A percentile compares a stretch with the other conserved stretches of the same genome.
Evolutionary conservation across 2,888 invertebrate species (phyloP).

Genomic region (Tachina grossa): DNA sequence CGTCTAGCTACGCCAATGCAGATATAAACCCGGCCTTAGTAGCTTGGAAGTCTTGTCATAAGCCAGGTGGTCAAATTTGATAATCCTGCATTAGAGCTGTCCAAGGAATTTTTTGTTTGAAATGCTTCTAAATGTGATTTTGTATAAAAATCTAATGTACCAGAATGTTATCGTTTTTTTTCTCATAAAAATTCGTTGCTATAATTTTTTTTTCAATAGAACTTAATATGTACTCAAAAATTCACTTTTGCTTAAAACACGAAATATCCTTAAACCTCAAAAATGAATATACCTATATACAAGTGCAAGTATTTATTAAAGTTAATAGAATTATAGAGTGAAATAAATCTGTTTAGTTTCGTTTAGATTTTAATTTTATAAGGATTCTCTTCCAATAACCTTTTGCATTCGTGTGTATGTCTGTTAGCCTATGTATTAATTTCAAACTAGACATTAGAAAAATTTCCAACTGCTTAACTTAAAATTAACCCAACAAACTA

Average conservation of each 20-base stretch:
- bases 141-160: too few species aligned
- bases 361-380: constrained; percentile 41
- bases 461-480: constrained; percentile 45
- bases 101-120: too few species aligned
- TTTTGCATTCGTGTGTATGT: constrained; percentile 29
- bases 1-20: too few species aligned
- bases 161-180: too few species aligned
- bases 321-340: constrained; percentile 3
- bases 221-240: too few species aligned
- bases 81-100: too few species aligned
- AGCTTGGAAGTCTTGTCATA: too few species aligned
- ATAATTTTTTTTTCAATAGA: too few species aligned
- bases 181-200: too few species aligned
- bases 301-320: background rate
- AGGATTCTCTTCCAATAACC: constrained; percentile 58
- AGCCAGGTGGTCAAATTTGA: too few species aligned
- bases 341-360: constrained; percentile 40
- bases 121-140: too few species aligned
- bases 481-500: constrained; percentile 51
- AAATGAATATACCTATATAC: background rate
- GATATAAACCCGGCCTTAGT: too few species aligned
- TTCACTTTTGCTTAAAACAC: background rate
- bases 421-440: background rate
- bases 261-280: background rate
- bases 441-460: constrained; percentile 44